These are phyloP conservation scores for Alaudala cheleensis DNA, from an alignment of 2,113 vertebrate species.

Conservation along the genomic window DNA sequence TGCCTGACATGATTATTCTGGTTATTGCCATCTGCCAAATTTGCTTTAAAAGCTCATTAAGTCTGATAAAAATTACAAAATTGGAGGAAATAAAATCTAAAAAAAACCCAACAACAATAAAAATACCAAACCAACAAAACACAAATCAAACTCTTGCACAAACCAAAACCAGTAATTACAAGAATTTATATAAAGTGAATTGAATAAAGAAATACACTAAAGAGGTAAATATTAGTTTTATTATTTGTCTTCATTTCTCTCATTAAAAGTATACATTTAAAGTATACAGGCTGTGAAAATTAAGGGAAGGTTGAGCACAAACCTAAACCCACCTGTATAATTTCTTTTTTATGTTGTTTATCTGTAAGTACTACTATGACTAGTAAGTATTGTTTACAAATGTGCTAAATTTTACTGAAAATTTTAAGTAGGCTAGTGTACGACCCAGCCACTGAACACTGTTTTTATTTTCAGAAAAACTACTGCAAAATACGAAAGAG, in stretches of 20 bases:
- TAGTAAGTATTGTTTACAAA: neutral
- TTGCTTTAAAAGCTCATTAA: neutral
- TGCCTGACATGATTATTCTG: neutral
- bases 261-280: neutral
- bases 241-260: neutral
- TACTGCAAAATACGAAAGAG: neutral
- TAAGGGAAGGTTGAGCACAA: neutral
- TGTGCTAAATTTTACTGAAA: neutral
- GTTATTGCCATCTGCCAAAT: neutral
- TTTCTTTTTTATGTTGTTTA: neutral
- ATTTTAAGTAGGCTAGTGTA: neutral
- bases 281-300: neutral
- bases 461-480: neutral
- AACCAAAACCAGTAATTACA: neutral
- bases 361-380: neutral
- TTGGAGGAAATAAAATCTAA: neutral
- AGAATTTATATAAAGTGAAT: neutral
- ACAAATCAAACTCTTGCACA: neutral
- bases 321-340: neutral
- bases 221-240: neutral
- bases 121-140: neutral
- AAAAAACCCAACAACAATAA: neutral
- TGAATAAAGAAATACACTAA: neutral
- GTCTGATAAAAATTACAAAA: neutral
- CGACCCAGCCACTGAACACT: fast-evolving